Conservation (phyloP, 2,113 vertebrate genomes). For the Alethe diademata region DNA sequence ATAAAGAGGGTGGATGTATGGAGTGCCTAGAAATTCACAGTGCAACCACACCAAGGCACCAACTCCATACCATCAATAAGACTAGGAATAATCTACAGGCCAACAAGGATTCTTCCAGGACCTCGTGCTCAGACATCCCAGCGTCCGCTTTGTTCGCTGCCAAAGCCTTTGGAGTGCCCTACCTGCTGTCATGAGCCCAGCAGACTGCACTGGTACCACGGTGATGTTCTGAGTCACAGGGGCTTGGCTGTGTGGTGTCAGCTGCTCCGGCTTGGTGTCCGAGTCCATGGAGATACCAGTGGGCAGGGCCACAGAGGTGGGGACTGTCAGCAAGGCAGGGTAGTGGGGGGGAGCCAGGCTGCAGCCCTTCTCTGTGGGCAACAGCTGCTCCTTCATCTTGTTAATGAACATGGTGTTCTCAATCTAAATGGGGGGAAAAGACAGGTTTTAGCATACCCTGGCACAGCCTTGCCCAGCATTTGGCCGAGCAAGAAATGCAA, state of each 20-base stretch:
- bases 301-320: constrained; percentile 85
- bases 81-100: not conserved
- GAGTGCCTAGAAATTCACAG: not conserved
- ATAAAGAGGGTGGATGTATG: not conserved
- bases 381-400: constrained; percentile 95
- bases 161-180: not conserved
- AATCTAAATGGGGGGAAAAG: constrained; percentile 74
- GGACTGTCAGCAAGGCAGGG: constrained; percentile 92
- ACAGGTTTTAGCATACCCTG: not conserved
- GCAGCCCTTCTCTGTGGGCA: constrained; percentile 88
- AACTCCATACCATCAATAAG: not conserved
- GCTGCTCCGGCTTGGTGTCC: constrained; percentile 75
- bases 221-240: constrained; percentile 94
- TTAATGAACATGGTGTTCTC: constrained; percentile 98
- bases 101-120: not conserved
- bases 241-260: constrained; percentile 87
- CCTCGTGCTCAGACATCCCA: rapidly evolving
- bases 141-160: rapidly evolving
- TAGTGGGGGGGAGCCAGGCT: constrained; percentile 89
- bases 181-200: constrained; percentile 97
- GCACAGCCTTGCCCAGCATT: not conserved
- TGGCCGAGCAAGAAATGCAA: not conserved
- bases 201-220: constrained; percentile 91
- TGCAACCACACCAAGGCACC: not conserved
- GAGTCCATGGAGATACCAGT: constrained; percentile 82